A percentile compares a stretch with the other conserved stretches of the same genome.
Evolutionary conservation across 1,140 invertebrate species (phyloP).

Genomic region (Drosophila lini): DNA sequence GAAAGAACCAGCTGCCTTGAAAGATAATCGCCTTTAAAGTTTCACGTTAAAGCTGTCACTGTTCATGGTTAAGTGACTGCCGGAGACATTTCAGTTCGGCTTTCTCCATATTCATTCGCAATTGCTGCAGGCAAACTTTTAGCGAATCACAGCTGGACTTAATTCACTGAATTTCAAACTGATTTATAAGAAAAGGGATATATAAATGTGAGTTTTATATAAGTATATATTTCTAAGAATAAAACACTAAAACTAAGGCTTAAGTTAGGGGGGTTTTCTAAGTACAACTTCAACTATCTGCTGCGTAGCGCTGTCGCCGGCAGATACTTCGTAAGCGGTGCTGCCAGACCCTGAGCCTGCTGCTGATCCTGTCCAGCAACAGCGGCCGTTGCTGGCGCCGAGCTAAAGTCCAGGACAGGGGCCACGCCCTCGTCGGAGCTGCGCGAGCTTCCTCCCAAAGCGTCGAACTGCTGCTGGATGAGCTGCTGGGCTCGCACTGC

Average conservation of each 20-base stretch:
- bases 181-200: background rate
- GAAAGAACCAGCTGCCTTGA: constrained; percentile 16
- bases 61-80: constrained; percentile 29
- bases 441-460: constrained; percentile 65
- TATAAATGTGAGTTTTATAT: background rate
- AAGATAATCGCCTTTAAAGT: constrained; percentile 46
- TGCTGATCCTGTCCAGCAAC: constrained; percentile 9
- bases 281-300: constrained; percentile 20
- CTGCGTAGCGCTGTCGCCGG: constrained; percentile 54
- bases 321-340: constrained; percentile 57
- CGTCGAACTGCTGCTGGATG: constrained; percentile 72
- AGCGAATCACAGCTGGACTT: constrained; percentile 7
- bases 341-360: constrained; percentile 5
- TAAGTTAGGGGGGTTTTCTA: constrained; percentile 9
- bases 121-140: background rate
- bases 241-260: constrained; percentile 16
- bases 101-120: constrained; percentile 10
- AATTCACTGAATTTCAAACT: constrained; percentile 1
- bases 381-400: constrained; percentile 23
- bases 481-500: constrained; percentile 70
- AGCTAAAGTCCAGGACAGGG: constrained; percentile 70
- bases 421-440: constrained; percentile 73
- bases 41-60: constrained; percentile 33
- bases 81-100: constrained; percentile 5
- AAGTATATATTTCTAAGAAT: constrained; percentile 19